Evolutionary conservation across 2,888 invertebrate genomes (phyloP).

Genomic region (Disparrhopalites patrizii): DNA sequence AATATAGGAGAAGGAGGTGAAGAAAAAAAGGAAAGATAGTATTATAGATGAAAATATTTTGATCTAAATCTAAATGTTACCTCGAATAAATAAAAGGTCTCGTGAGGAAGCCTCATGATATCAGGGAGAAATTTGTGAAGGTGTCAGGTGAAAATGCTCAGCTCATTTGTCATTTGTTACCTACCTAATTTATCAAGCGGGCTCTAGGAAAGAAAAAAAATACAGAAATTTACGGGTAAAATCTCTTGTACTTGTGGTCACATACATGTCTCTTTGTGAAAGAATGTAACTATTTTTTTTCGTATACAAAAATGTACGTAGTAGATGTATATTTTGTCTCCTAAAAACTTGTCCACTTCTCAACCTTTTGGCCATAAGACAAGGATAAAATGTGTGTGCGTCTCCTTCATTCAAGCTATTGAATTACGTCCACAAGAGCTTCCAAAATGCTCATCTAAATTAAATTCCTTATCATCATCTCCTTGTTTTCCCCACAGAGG

Average conservation of each 20-base stretch:
- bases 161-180: slow-evolving; percentile 47
- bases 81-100: slow-evolving; percentile 2
- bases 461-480: slow-evolving; percentile 9
- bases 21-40: slow-evolving; percentile 11
- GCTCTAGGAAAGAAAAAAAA: too few relatives aligned
- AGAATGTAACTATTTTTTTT: too few relatives aligned
- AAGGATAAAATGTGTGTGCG: too few relatives aligned
- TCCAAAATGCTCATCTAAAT: not conserved
- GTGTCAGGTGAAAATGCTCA: slow-evolving; percentile 44
- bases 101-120: slow-evolving; percentile 21
- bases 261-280: too few relatives aligned
- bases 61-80: slow-evolving; percentile 28
- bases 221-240: too few relatives aligned
- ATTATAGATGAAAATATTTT: slow-evolving; percentile 27
- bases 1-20: slow-evolving; percentile 18
- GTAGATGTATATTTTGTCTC: too few relatives aligned
- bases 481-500: not conserved
- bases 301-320: too few relatives aligned
- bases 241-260: too few relatives aligned
- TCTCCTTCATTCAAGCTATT: not conserved
- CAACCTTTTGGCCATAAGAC: too few relatives aligned
- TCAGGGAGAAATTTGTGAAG: slow-evolving; percentile 47
- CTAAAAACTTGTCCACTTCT: too few relatives aligned
- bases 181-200: slow-evolving; percentile 44
- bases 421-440: not conserved